These are phyloP conservation scores for Myotis davidii DNA, from an alignment of 2,113 vertebrate species.

Conservation along the genomic window DNA sequence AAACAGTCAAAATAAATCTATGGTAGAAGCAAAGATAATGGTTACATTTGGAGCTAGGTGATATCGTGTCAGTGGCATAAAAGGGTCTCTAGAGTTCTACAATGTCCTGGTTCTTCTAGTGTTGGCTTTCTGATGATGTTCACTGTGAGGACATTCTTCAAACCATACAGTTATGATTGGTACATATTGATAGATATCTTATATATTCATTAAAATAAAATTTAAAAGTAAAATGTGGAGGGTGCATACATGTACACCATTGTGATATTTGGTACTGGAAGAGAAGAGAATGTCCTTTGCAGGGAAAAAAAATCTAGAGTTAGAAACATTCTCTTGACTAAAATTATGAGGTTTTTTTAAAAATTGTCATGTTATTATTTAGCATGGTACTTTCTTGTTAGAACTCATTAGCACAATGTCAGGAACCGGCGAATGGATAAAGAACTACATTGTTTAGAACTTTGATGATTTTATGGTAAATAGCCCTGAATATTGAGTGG, in stretches of 20 bases:
- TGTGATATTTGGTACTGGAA: not conserved
- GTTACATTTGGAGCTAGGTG: not conserved
- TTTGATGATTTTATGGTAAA: not conserved
- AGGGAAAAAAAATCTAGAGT: not conserved
- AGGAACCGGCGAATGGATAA: not conserved
- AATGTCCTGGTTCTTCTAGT: not conserved
- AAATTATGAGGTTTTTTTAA: not conserved
- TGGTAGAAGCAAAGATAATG: not conserved
- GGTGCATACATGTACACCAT: fast-evolving
- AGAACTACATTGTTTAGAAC: not conserved
- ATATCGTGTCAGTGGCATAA: not conserved
- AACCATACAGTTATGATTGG: not conserved
- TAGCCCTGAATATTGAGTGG: not conserved
- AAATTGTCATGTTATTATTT: not conserved
- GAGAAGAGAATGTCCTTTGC: not conserved
- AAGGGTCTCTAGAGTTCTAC: not conserved
- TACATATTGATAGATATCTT: not conserved
- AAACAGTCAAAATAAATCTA: not conserved
- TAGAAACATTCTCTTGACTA: not conserved
- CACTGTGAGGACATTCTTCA: not conserved
- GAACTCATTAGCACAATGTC: not conserved
- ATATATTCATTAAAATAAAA: not conserved
- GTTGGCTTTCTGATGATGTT: not conserved
- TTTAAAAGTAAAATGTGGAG: not conserved
- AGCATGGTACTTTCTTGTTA: not conserved